A percentile compares a stretch with the other conserved stretches of the same genome.
Conservation (phyloP, 2,888 invertebrate species). For the Blera fallax region DNA sequence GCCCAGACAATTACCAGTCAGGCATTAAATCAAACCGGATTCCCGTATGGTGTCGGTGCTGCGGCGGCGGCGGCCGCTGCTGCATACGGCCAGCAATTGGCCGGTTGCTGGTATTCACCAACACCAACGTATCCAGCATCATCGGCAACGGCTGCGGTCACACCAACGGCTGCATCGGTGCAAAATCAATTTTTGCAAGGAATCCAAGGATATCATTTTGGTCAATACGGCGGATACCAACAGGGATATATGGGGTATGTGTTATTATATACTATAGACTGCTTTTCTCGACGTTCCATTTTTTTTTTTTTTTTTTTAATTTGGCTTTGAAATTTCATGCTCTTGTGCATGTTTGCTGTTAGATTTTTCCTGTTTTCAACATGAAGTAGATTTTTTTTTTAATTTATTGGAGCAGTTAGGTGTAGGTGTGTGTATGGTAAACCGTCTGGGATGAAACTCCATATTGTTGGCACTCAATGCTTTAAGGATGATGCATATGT, state of each 20-base stretch:
- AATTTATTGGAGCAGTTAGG: not conserved
- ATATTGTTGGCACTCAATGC: slow-evolving; percentile 32
- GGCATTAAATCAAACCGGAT: slow-evolving; percentile 81
- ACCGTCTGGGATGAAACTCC: slow-evolving; percentile 47
- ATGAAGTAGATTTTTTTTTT: slow-evolving; percentile 34
- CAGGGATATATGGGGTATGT: slow-evolving; percentile 96
- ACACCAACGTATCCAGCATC: slow-evolving; percentile 86
- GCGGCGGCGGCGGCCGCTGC: slow-evolving; percentile 82
- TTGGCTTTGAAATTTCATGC: slow-evolving; percentile 69
- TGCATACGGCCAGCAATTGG: slow-evolving; percentile 90
- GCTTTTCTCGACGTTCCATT: not conserved
- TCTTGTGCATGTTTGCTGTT: slow-evolving; percentile 66
- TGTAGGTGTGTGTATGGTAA: not conserved
- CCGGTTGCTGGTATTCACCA: slow-evolving; percentile 96
- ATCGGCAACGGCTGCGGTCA: slow-evolving; percentile 83
- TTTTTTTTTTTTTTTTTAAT: slow-evolving; percentile 47
- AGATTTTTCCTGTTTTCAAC: slow-evolving; percentile 68
- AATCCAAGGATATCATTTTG: slow-evolving; percentile 92
- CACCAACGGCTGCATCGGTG: slow-evolving; percentile 88
- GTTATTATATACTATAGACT: slow-evolving; percentile 6
- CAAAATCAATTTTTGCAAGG: slow-evolving; percentile 94
- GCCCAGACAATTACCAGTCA: slow-evolving; percentile 88
- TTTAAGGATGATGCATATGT: slow-evolving; percentile 41
- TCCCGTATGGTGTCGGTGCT: slow-evolving; percentile 84
- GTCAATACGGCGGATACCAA: slow-evolving; percentile 94